phyloP scores from a whole-genome alignment of 2,888 invertebrate genomes.

The Pinctada fucata region DNA sequence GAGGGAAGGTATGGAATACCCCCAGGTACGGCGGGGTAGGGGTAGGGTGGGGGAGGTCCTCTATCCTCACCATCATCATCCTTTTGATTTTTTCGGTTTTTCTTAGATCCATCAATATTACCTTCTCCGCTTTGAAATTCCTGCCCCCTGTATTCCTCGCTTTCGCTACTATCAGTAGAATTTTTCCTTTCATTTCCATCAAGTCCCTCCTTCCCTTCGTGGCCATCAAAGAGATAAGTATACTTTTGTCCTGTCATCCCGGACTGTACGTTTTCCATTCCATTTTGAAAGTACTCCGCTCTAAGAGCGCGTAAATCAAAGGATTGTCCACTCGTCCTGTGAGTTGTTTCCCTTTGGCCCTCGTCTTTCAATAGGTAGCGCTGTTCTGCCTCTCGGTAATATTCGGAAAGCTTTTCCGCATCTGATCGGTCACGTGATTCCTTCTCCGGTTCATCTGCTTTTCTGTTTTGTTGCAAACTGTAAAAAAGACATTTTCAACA shows the following conservation, averaged over 20 bases:
- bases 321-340: neutral
- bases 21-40: slow-evolving; percentile 1
- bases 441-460: neutral
- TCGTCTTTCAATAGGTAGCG: slow-evolving; percentile 15
- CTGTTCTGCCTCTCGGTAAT: slow-evolving; percentile 19
- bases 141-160: slow-evolving; percentile 14
- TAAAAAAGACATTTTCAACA: neutral
- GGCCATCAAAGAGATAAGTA: slow-evolving; percentile 14
- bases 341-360: neutral
- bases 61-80: slow-evolving; percentile 14
- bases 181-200: neutral
- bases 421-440: neutral
- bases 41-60: slow-evolving; percentile 25
- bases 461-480: neutral
- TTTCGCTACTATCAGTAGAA: neutral
- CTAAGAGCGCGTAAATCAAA: neutral
- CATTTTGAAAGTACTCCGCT: slow-evolving; percentile 7
- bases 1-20: neutral
- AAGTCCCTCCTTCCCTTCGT: neutral
- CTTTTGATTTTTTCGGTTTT: slow-evolving; percentile 27
- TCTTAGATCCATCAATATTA: slow-evolving; percentile 31
- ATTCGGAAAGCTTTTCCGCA: slow-evolving; percentile 19
- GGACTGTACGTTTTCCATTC: neutral
- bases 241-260: neutral
- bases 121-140: slow-evolving; percentile 33